A percentile compares a stretch with the other conserved stretches of the same genome.
Evolutionary conservation across 2,888 invertebrate genomes (phyloP).

Genomic region (Ecliptopera silaceata): DNA sequence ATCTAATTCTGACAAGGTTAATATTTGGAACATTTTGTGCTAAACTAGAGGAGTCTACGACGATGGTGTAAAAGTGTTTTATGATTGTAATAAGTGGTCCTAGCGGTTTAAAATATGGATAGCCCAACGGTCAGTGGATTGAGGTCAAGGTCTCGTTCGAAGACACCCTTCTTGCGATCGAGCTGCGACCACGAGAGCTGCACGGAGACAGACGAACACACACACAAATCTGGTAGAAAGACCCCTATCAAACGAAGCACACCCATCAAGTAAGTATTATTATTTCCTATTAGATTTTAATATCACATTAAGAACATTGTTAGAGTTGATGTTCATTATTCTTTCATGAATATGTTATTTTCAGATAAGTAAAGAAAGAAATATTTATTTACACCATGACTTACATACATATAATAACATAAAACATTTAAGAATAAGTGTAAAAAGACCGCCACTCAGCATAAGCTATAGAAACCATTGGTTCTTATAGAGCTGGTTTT

Average conservation of each 20-base stretch:
- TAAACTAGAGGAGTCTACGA: slow-evolving; percentile 33
- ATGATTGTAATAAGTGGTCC: slow-evolving; percentile 21
- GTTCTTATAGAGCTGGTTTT: no score
- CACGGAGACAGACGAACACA: slow-evolving; percentile 77
- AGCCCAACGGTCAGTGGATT: slow-evolving; percentile 78
- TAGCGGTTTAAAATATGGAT: slow-evolving; percentile 59
- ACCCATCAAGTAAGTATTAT: slow-evolving; percentile 73
- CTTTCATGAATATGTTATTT: no score
- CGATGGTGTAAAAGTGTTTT: slow-evolving; percentile 46
- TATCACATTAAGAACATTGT: no score
- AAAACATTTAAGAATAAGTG: no score
- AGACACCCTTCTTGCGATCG: slow-evolving; percentile 85
- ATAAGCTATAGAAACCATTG: no score
- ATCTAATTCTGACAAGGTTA: slow-evolving; percentile 44
- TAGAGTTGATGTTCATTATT: no score
- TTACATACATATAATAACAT: no score
- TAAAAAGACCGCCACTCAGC: no score
- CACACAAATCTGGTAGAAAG: slow-evolving; percentile 78
- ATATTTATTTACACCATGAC: no score
- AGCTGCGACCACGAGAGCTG: slow-evolving; percentile 84
- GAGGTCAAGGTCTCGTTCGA: slow-evolving; percentile 87
- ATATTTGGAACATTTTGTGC: slow-evolving; percentile 40
- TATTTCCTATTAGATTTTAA: not conserved
- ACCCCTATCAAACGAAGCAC: slow-evolving; percentile 76
- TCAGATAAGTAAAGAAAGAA: no score